A percentile compares a stretch with the other conserved stretches of the same genome.
These are phyloP conservation scores for Hydrolagus affinis DNA, from an alignment of 2,113 vertebrate species.

Conservation along the genomic window DNA sequence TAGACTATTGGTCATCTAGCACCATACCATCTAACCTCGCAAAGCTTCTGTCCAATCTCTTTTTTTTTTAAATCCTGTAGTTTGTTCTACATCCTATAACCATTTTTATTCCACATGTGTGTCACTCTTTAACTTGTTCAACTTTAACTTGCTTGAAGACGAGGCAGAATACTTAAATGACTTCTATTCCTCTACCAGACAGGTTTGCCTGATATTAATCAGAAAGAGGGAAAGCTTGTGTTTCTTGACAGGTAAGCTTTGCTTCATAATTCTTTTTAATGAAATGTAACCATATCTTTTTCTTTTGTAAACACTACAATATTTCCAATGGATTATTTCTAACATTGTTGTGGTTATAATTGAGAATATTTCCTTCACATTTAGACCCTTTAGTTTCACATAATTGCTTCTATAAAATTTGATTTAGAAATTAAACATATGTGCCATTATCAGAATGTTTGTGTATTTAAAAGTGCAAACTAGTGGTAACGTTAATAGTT, in stretches of 20 bases:
- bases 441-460: neutral
- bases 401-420: neutral
- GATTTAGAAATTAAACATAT: neutral
- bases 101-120: too few species aligned
- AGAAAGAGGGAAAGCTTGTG: slow-evolving; percentile 60
- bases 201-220: slow-evolving; percentile 67
- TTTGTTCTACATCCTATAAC: too few species aligned
- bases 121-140: neutral
- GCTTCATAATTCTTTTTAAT: neutral
- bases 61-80: too few species aligned
- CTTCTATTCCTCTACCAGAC: slow-evolving; percentile 53
- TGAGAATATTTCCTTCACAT: neutral
- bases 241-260: slow-evolving; percentile 65
- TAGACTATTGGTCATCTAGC: too few species aligned
- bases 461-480: neutral
- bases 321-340: neutral
- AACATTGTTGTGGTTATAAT: neutral
- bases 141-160: slow-evolving; percentile 35
- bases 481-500: neutral
- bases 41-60: too few species aligned
- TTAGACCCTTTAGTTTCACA: neutral
- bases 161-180: neutral
- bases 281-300: neutral
- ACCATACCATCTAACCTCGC: too few species aligned
- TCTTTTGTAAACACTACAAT: neutral